Conservation (phyloP, 92 coral and sea anemone genomes). For the Phenganax subtilis region DNA sequence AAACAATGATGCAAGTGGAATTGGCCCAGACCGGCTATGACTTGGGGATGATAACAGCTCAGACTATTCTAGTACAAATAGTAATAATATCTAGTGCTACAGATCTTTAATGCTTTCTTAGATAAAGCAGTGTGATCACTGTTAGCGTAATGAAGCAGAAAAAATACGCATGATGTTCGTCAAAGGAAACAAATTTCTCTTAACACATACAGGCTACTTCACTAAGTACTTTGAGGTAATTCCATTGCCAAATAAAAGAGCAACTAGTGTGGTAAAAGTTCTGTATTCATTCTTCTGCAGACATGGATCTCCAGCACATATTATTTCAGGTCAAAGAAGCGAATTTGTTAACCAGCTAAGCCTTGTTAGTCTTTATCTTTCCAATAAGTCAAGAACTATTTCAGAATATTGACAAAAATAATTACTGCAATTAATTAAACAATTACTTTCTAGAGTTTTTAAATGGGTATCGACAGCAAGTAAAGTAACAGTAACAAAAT, state of each 20-base stretch:
- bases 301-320: constrained; percentile 41
- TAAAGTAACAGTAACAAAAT: too few relatives aligned
- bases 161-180: constrained; percentile 30
- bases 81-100: too few relatives aligned
- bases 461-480: too few relatives aligned
- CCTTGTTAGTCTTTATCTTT: background rate
- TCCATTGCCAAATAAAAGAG: constrained; percentile 38
- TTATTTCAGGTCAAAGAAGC: constrained; percentile 39
- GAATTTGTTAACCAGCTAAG: constrained; percentile 45
- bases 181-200: constrained; percentile 40
- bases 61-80: too few relatives aligned
- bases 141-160: constrained; percentile 42
- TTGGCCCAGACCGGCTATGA: too few relatives aligned
- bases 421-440: too few relatives aligned
- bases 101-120: background rate
- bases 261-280: constrained; percentile 40
- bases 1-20: too few relatives aligned
- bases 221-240: constrained; percentile 47
- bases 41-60: too few relatives aligned
- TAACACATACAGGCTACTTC: constrained; percentile 61
- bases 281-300: constrained; percentile 22
- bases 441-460: too few relatives aligned
- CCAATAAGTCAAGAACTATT: too few relatives aligned
- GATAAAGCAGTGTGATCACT: constrained; percentile 41
- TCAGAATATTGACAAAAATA: too few relatives aligned